Conservation (phyloP, 2,888 invertebrate species). For the Tinea trinotella region DNA sequence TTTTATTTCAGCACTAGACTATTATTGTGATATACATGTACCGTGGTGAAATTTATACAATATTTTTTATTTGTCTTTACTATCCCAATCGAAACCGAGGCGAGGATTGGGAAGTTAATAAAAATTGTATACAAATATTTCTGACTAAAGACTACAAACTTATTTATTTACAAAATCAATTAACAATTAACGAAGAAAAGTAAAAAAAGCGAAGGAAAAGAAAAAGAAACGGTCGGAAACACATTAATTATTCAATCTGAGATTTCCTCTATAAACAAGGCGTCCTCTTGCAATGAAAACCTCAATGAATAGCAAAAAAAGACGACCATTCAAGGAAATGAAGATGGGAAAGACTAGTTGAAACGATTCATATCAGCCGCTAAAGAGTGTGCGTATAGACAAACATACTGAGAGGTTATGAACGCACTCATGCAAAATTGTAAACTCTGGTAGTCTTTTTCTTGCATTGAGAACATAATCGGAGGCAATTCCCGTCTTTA, state of each 20-base stretch:
- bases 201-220: neutral
- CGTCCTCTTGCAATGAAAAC: neutral
- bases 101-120: too few relatives aligned
- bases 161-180: too few relatives aligned
- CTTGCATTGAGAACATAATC: constrained; percentile 34
- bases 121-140: too few relatives aligned
- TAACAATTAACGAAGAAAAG: neutral
- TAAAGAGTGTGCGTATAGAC: constrained; percentile 53
- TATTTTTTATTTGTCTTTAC: too few relatives aligned
- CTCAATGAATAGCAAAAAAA: constrained; percentile 6
- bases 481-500: constrained; percentile 33
- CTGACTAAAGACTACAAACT: too few relatives aligned
- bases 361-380: constrained; percentile 42
- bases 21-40: too few relatives aligned
- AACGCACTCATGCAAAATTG: constrained; percentile 44
- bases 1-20: too few relatives aligned
- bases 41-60: too few relatives aligned
- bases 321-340: constrained; percentile 16
- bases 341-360: neutral
- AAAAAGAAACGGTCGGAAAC: neutral
- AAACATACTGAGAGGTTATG: constrained; percentile 15
- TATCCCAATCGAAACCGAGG: too few relatives aligned
- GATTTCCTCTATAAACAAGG: constrained; percentile 8
- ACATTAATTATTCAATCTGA: constrained; percentile 13
- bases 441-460: constrained; percentile 29